Percentiles rank a stretch among this genome's conserved stretches.
These are phyloP conservation scores for Drosophila aldrichi DNA, from an alignment of 2,888 invertebrate species.

Conservation along the genomic window DNA sequence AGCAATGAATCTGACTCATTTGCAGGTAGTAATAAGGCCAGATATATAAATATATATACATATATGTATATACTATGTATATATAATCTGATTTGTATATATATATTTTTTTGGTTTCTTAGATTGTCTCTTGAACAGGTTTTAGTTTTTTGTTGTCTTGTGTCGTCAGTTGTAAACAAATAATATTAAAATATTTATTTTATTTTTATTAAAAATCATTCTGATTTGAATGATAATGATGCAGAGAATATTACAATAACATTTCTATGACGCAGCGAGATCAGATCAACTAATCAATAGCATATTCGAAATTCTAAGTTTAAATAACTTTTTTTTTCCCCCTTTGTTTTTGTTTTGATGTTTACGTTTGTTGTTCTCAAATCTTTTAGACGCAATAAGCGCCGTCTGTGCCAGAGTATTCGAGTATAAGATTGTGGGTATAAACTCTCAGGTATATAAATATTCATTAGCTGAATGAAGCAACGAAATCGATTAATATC, in stretches of 20 bases:
- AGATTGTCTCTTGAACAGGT: constrained; percentile 38
- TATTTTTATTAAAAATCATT: background rate
- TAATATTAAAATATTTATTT: background rate
- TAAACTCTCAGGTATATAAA: background rate
- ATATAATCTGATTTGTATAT: constrained; percentile 1
- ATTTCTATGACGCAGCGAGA: background rate
- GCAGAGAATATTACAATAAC: constrained; percentile 4
- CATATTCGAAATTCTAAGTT: constrained; percentile 6
- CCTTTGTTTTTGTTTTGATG: constrained; percentile 13
- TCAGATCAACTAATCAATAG: constrained; percentile 5
- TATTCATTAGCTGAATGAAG: no score
- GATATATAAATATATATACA: background rate
- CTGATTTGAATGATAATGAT: constrained; percentile 8
- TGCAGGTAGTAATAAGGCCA: constrained; percentile 17
- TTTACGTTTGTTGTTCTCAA: constrained; percentile 31
- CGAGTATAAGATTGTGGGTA: background rate
- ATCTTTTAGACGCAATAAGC: constrained; percentile 2
- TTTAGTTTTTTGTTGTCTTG: constrained; percentile 12
- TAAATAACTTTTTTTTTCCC: constrained; percentile 15
- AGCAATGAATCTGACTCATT: constrained; percentile 28
- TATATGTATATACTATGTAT: background rate
- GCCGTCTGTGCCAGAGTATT: background rate
- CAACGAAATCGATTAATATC: background rate
- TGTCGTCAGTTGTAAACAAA: constrained; percentile 32
- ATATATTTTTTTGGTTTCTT: constrained; percentile 19